Conservation (phyloP, 1,140 invertebrate species). For the Plutomurus gul region DNA sequence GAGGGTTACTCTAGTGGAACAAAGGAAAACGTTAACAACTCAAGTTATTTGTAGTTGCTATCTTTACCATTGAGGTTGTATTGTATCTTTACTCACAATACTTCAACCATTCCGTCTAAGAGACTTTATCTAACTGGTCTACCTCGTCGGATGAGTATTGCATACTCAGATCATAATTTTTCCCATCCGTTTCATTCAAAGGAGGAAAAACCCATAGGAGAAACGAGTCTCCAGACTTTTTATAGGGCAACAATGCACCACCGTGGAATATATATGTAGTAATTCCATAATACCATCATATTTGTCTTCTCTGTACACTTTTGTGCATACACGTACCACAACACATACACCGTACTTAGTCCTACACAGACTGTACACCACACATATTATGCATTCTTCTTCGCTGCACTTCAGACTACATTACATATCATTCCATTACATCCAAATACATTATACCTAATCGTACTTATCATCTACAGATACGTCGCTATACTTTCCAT, state of each 20-base stretch:
- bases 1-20: conserved; percentile 15
- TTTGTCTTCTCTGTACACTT: neutral
- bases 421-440: too few relatives aligned
- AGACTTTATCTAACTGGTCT: conserved; percentile 7
- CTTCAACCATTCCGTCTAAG: neutral
- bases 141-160: neutral
- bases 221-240: conserved; percentile 22
- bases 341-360: too few relatives aligned
- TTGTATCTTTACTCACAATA: conserved; percentile 11
- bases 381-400: neutral
- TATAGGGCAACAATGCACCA: conserved; percentile 16
- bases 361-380: too few relatives aligned
- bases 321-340: neutral
- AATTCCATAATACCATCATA: neutral
- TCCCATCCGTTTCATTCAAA: conserved; percentile 26
- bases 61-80: neutral
- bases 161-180: conserved; percentile 21
- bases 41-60: conserved; percentile 2
- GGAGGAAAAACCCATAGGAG: conserved; percentile 26
- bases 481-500: neutral
- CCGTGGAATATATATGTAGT: too few relatives aligned
- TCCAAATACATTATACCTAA: neutral
- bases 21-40: conserved; percentile 10
- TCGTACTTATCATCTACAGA: neutral
- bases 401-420: neutral